These are phyloP conservation scores for Laodelphax striatellus DNA, from an alignment of 1,140 invertebrate species.

Conservation along the genomic window DNA sequence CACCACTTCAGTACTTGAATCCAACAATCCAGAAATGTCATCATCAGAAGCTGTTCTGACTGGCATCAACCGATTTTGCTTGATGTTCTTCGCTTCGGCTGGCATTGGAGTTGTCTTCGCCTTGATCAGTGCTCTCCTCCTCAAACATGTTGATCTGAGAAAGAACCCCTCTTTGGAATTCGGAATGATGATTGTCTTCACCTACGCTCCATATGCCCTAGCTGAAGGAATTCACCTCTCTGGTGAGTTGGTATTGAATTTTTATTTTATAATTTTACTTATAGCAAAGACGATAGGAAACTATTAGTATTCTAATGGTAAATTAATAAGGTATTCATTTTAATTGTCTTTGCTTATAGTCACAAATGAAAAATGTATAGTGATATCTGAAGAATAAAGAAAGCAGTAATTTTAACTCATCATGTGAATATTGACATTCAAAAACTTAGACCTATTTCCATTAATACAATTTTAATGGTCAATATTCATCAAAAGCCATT, in stretches of 20 bases:
- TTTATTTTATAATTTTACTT: constrained; percentile 21
- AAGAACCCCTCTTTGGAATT: constrained; percentile 98
- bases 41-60: constrained; percentile 77
- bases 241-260: constrained; percentile 40
- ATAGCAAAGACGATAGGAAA: too few relatives aligned
- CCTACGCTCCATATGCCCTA: constrained; percentile 94
- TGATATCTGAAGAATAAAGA: too few relatives aligned
- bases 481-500: too few relatives aligned
- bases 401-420: too few relatives aligned
- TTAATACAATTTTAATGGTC: too few relatives aligned
- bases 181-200: constrained; percentile 96
- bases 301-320: too few relatives aligned
- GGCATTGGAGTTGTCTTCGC: constrained; percentile 94
- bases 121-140: constrained; percentile 79
- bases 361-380: too few relatives aligned
- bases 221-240: constrained; percentile 95
- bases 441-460: too few relatives aligned
- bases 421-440: too few relatives aligned
- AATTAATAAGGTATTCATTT: too few relatives aligned
- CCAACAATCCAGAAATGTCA: constrained; percentile 54
- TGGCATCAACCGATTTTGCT: constrained; percentile 81
- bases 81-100: constrained; percentile 98
- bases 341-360: too few relatives aligned
- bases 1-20: constrained; percentile 76
- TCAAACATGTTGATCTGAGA: constrained; percentile 92